Evolutionary conservation across 2,113 vertebrate species (phyloP), one percentile per base, ranked within the genome.

Genomic region (Argyrosomus japonicus): DNA sequence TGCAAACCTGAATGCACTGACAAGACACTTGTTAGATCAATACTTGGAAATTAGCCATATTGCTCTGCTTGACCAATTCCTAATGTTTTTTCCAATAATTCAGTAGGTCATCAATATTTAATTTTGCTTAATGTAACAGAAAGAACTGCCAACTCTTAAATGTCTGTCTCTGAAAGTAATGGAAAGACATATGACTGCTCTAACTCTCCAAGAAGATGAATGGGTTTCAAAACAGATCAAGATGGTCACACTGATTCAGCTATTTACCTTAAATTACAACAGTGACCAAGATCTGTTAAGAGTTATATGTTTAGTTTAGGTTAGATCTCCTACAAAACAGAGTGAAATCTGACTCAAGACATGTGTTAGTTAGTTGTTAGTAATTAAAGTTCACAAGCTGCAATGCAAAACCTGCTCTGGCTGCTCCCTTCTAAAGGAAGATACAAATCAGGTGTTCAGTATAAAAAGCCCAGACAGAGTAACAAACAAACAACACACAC

Each of bases 11-110:
- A 10, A 0, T 29, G 5, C n/a, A 53, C 51, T 21, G 23, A 23
- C 36, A 73, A 79, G 19, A 57, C 23, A 36, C 7, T 29, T 32
- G 17, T 43, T 15, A 14, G 8, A 83, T 68, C 70, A 81, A 57
- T 81, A 83, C 13, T 7, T 56, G 23, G 14, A 77, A 50, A 68
- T 71, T 65, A 79, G 75, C 48, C 68, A 72, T 40, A 61, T 51
- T 65, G 60, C 4, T 23, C 50, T 45, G 9, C 58, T n/a, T 2
- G 6, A 45, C 4, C 40, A 68, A 45, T 23, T 40, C 14, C 1
- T 57, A 65, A 50, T 54, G 43, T 61, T 75, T 64, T 40, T 75
- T 48, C 29, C 50, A 58, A 67, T 56, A 76, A 70, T 10, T 68
- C 63, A 80, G 48, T 40, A 19, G 47, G 21, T 10, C 13, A 40